Evolutionary conservation across 2,888 invertebrate species (phyloP).

Genomic region (Limulus polyphemus): DNA sequence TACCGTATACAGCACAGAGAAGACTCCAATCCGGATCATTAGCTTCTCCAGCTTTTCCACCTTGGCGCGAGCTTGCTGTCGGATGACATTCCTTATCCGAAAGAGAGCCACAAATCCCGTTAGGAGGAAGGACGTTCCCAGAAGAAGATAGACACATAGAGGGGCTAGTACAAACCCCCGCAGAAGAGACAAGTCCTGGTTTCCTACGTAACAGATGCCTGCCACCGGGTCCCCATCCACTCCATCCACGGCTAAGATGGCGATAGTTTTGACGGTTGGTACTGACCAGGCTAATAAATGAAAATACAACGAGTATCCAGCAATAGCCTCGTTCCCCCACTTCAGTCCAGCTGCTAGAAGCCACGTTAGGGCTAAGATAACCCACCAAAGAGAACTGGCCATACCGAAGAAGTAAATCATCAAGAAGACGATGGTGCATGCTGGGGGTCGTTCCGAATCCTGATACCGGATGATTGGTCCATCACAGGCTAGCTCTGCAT

Average conservation of each 20-base stretch:
- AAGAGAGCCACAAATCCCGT: slow-evolving; percentile 87
- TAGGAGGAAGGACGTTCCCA: slow-evolving; percentile 78
- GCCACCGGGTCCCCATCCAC: slow-evolving; percentile 94
- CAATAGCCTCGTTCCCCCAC: slow-evolving; percentile 97
- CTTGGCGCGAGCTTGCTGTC: slow-evolving; percentile 71
- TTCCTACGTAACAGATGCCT: slow-evolving; percentile 93
- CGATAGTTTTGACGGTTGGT: slow-evolving; percentile 84
- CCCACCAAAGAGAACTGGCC: slow-evolving; percentile 95
- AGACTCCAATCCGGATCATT: slow-evolving; percentile 79
- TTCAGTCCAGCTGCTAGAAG: slow-evolving; percentile 95
- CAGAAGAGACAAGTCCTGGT: slow-evolving; percentile 71
- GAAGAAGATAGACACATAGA: slow-evolving; percentile 66
- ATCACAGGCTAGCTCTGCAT: slow-evolving; percentile 79
- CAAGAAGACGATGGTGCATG: slow-evolving; percentile 87
- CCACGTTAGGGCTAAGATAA: slow-evolving; percentile 93
- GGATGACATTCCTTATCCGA: slow-evolving; percentile 80
- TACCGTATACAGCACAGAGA: slow-evolving; percentile 73
- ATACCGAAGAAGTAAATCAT: slow-evolving; percentile 97
- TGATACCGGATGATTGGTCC: slow-evolving; percentile 34
- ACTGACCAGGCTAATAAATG: slow-evolving; percentile 93
- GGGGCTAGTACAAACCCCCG: slow-evolving; percentile 75
- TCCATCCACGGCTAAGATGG: slow-evolving; percentile 71
- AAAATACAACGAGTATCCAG: slow-evolving; percentile 87
- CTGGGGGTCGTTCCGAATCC: slow-evolving; percentile 47
- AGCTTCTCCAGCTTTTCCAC: slow-evolving; percentile 85